Conservation (phyloP, 2,797 vertebrate species). For the Coccyzus lansbergi region DNA sequence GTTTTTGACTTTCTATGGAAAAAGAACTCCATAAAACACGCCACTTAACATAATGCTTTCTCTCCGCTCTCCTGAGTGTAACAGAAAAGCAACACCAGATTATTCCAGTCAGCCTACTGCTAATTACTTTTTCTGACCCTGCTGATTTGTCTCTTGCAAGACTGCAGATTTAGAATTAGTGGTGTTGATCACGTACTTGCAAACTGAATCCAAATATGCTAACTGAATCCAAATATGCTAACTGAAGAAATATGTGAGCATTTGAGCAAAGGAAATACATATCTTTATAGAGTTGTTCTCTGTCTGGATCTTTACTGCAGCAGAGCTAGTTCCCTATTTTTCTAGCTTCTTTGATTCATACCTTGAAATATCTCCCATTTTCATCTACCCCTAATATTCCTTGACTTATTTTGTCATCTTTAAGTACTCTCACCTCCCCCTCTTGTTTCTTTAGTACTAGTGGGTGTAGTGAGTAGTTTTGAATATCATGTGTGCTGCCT, state of each 20-base stretch:
- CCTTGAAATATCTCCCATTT: not conserved
- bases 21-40: not conserved
- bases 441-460: not conserved
- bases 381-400: not conserved
- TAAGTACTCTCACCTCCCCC: not conserved
- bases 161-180: not conserved
- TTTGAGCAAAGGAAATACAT: not conserved
- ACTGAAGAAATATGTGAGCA: not conserved
- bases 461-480: not conserved
- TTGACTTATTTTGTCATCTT: not conserved
- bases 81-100: not conserved
- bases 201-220: not conserved
- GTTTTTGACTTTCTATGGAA: not conserved
- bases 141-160: not conserved
- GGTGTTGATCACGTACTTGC: not conserved
- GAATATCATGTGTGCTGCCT: not conserved
- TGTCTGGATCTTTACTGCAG: not conserved
- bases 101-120: not conserved
- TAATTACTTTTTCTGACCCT: slow-evolving; percentile 14
- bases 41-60: not conserved
- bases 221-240: not conserved
- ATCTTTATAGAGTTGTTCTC: not conserved
- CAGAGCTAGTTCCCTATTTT: not conserved
- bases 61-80: not conserved
- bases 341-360: not conserved